These are phyloP conservation scores for Terebella lapidaria DNA, from an alignment of 2,888 invertebrate species.

Conservation along the genomic window DNA sequence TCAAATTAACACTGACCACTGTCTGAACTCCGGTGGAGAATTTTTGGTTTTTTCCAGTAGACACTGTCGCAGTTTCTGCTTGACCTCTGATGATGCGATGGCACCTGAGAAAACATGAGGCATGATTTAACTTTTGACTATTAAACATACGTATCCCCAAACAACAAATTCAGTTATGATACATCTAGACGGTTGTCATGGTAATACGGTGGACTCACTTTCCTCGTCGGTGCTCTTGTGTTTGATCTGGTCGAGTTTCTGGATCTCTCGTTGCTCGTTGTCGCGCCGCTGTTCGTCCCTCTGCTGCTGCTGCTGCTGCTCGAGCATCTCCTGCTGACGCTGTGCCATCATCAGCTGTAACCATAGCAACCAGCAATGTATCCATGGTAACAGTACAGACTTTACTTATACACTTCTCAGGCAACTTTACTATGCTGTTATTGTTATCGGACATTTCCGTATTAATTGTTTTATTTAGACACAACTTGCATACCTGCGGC, in stretches of 20 bases:
- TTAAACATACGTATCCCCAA: background rate
- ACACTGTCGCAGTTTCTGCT: slow-evolving; percentile 81
- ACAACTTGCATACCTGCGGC: too few relatives aligned
- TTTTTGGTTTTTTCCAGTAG: slow-evolving; percentile 63
- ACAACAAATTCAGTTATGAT: too few relatives aligned
- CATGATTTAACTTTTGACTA: background rate
- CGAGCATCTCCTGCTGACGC: slow-evolving; percentile 26
- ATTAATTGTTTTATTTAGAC: too few relatives aligned
- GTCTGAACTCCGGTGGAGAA: slow-evolving; percentile 69
- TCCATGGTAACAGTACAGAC: too few relatives aligned
- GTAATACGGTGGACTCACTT: too few relatives aligned
- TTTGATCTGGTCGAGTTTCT: slow-evolving; percentile 76
- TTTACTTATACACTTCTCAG: too few relatives aligned
- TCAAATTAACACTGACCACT: slow-evolving; percentile 68
- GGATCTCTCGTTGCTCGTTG: slow-evolving; percentile 68
- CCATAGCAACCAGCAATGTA: background rate
- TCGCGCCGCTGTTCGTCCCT: slow-evolving; percentile 63
- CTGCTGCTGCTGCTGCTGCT: slow-evolving; percentile 59
- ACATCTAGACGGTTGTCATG: too few relatives aligned
- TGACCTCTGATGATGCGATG: slow-evolving; percentile 92
- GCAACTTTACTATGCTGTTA: too few relatives aligned
- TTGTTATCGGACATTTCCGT: too few relatives aligned
- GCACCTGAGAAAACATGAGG: slow-evolving; percentile 59
- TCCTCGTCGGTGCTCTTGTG: slow-evolving; percentile 93
- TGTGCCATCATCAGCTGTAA: slow-evolving; percentile 28